Base-by-base conservation (phyloP, 2,888 invertebrate genomes). In the Mayetiola destructor region DNA sequence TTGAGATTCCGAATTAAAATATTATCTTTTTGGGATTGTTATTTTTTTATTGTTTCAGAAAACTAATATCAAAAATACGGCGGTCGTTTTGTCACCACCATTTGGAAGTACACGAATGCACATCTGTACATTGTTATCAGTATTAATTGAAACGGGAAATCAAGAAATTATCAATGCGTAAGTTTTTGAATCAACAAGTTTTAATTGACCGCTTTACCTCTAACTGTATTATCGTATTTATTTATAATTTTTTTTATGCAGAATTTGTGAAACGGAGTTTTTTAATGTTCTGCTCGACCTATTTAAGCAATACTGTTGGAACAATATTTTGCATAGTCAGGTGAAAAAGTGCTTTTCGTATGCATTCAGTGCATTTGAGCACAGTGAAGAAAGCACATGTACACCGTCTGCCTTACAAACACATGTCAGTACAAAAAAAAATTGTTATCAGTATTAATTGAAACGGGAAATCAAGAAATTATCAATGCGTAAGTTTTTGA, bases 261-360 rank as follows among this genome's bases (percentile, higher is more conserved):
- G 70, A 57, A 68, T 72, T 59, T 71, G 71, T 62, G 66, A 66
- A 61, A 71, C 75, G 69, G 79, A 79, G 61, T 81, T 80, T 39
- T 77, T 80, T 65, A 74, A 74, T 63, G 74, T 80, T 65, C 75
- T 86, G 66, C 74, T 93, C 79, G 86, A 91, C 71, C 78, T 95
- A 73, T 88, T 92, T 78, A 90, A 93, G 76, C 78, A 80, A 71
- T 90, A 87, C 76, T 80, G 84, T 62, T 85, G 91, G 86, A 95
- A 96, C 77, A 95, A 93, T 77, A 94, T 96, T 76, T 79, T 96
- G 69, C 95, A 96, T 74, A 85, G 85, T 63, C 88, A 91, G 75
- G 86, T 91, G 63, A 83, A 85, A 71, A 80, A 84, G 70, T 85
- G 88, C 69, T 74, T 93, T 64, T 76, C 77, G 60, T 77, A 82